Evolutionary conservation across 1,140 invertebrate genomes (phyloP).

Genomic region (Trachelipus rathkii): DNA sequence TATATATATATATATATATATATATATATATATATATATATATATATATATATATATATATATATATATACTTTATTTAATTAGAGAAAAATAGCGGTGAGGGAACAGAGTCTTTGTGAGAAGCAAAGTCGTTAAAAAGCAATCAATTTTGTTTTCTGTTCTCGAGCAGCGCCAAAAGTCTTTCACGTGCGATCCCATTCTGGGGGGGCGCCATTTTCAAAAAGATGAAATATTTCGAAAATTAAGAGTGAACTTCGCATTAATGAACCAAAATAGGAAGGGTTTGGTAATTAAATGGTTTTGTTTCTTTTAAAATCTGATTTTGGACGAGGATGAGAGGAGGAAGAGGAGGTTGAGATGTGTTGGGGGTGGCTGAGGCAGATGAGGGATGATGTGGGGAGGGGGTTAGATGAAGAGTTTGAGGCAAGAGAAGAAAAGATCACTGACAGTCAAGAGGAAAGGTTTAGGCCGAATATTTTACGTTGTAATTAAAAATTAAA

Average conservation of each 20-base stretch:
- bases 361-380: too few species aligned
- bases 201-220: neutral
- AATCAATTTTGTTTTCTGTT: conserved; percentile 9
- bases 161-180: neutral
- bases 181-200: neutral
- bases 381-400: too few species aligned
- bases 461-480: too few species aligned
- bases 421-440: too few species aligned
- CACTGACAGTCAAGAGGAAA: too few species aligned
- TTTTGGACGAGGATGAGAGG: neutral
- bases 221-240: conserved; percentile 2
- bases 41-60: too few species aligned
- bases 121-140: conserved; percentile 3
- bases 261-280: conserved; percentile 5
- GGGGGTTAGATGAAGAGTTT: too few species aligned
- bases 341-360: neutral
- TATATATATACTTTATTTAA: neutral
- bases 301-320: conserved; percentile 9
- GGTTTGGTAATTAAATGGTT: conserved; percentile 7
- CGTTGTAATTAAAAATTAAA: too few species aligned
- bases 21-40: too few species aligned
- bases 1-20: too few species aligned
- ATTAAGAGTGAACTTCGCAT: conserved; percentile 1
- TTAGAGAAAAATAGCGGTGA: neutral
- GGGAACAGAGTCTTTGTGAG: neutral